Base-by-base conservation (phyloP, 1,140 invertebrate species). In the Drosophila nannoptera region DNA sequence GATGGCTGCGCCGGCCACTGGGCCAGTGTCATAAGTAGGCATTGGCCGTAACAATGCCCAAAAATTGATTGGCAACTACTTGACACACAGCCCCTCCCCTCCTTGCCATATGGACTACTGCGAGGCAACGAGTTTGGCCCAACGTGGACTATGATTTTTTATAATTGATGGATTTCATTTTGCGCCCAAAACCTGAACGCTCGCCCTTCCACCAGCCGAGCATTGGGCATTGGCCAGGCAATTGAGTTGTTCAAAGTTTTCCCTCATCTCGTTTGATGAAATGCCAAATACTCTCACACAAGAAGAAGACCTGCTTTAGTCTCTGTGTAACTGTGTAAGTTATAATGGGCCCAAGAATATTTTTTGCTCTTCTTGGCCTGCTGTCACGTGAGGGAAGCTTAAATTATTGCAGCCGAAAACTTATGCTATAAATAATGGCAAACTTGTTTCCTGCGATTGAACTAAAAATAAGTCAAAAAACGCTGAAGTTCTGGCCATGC, bases 51-150 rank as follows among this genome's bases (percentile, higher is more conserved):
- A 80, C 77, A 66, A 84, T 70, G 61, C 77, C 22, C 77, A 69
- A 86, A 80, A 84, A 81, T 75, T 86, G 81, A 84, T 83, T 84
- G 81, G 73, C 81, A 84, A 74, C 78, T 82, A 78, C 78, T 82
- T 82, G 70, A 62, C 74, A 56, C 75, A 74, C 59, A 81, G 43
- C 63, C 60, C 48, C 53, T 42, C 45, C 33, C 29, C 48, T 69
- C 35, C 56, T 69, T 22, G 3, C 53, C 61, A 65, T 50, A 64
- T 65, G 67, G 38, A 31, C 43, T 55, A 65, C 67, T 64, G n/a
- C n/a, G n/a, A 50, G 32, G 38, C 40, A 42, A 14, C 22, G 22
- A 38, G 65, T 22, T 71, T 61, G 69, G 22, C 22, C 49, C 38
- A 54, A 65, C 12, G 32, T 72, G 61, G 50, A 62, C 69, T 64